Conservation (phyloP, 2,113 vertebrate genomes). For the Redunca redunca region DNA sequence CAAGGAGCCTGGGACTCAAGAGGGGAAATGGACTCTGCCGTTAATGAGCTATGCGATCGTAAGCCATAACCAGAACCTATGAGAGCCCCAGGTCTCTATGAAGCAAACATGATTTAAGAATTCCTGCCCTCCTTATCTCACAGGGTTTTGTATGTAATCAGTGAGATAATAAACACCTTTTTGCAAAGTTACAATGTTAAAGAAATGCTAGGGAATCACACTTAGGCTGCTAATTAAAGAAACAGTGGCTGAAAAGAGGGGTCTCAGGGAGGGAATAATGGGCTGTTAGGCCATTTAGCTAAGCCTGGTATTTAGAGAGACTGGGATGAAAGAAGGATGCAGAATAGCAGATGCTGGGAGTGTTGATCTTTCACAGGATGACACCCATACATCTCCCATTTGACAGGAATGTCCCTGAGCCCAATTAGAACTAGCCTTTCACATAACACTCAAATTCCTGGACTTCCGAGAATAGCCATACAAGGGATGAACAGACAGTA, state of each 20-base stretch:
- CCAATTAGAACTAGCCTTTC: slow-evolving; percentile 65
- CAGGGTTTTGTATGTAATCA: neutral
- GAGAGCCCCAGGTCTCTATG: neutral
- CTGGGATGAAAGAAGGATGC: neutral
- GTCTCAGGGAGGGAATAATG: neutral
- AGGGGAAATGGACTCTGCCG: neutral
- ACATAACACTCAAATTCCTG: slow-evolving; percentile 71
- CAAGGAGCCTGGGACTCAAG: slow-evolving; percentile 41
- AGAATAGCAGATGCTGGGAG: neutral
- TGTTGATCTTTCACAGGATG: slow-evolving; percentile 5
- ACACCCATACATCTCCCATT: slow-evolving; percentile 58
- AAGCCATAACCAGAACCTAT: neutral
- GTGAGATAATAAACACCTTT: neutral
- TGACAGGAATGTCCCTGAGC: slow-evolving; percentile 61
- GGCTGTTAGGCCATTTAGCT: slow-evolving; percentile 36
- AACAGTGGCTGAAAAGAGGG: neutral
- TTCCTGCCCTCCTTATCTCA: neutral
- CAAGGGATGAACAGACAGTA: slow-evolving; percentile 41
- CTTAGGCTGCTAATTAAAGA: slow-evolving; percentile 23
- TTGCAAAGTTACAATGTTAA: neutral
- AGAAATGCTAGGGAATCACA: neutral
- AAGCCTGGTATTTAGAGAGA: slow-evolving; percentile 46
- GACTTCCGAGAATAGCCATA: slow-evolving; percentile 60
- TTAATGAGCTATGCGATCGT: neutral
- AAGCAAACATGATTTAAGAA: neutral